phyloP scores from a whole-genome alignment of 2,113 vertebrate species.

The Ginglymostoma cirratum region DNA sequence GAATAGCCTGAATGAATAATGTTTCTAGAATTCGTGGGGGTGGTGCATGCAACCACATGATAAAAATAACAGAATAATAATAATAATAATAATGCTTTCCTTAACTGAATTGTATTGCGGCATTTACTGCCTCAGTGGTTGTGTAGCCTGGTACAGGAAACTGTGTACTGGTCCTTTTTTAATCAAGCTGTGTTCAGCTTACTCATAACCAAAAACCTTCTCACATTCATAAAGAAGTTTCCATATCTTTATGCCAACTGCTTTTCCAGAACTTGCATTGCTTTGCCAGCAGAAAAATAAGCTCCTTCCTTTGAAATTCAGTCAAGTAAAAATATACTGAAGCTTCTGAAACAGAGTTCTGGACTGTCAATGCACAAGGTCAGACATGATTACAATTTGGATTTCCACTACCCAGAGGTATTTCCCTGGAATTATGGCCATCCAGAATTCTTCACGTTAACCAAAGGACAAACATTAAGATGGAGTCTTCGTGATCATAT shows the following conservation, averaged over 20 bases:
- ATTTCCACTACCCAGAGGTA: neutral
- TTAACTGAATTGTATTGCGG: neutral
- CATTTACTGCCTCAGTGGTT: slow-evolving; percentile 20
- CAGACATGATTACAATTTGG: neutral
- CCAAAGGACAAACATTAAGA: neutral
- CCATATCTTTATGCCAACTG: slow-evolving; percentile 24
- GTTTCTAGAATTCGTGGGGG: neutral
- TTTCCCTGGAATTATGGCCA: neutral
- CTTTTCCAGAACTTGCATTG: neutral
- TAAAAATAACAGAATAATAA: neutral
- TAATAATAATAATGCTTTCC: neutral
- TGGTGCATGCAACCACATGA: neutral
- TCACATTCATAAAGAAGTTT: slow-evolving; percentile 2
- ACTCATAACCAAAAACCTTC: neutral
- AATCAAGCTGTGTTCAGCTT: neutral
- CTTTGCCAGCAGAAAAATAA: neutral
- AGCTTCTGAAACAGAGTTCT: neutral
- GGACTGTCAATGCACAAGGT: too few relatives aligned
- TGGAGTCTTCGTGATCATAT: neutral
- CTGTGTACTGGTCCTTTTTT: neutral
- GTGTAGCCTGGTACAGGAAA: neutral
- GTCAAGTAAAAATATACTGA: neutral
- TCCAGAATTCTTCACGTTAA: neutral
- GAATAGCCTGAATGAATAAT: neutral
- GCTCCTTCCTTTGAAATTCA: neutral